Conservation (phyloP, 2,113 vertebrate genomes). For the Petrocephalus microphthalmus region DNA sequence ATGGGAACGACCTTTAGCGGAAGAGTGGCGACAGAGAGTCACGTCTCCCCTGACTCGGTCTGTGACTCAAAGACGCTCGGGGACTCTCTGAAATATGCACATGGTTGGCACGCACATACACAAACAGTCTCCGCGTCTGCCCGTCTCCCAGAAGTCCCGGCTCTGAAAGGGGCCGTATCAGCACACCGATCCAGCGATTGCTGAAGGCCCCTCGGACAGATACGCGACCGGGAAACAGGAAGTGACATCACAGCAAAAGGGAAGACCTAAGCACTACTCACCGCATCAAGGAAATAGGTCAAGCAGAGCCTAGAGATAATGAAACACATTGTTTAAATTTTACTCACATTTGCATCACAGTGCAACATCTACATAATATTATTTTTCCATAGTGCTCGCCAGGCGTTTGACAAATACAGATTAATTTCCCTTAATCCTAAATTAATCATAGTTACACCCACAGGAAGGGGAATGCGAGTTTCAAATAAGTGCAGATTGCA, state of each 20-base stretch:
- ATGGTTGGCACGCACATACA: not conserved
- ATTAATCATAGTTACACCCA: not conserved
- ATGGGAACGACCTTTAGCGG: slow-evolving; percentile 16
- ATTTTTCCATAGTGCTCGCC: not conserved
- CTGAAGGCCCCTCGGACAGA: not conserved
- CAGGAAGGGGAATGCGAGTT: not conserved
- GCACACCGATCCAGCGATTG: too few relatives aligned
- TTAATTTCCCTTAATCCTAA: not conserved
- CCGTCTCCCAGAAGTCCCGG: not conserved
- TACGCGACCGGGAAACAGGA: not conserved
- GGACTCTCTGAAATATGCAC: not conserved
- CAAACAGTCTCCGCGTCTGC: not conserved
- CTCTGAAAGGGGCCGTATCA: not conserved
- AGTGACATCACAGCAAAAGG: not conserved
- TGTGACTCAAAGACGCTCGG: not conserved
- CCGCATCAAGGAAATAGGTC: not conserved
- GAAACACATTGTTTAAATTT: too few relatives aligned
- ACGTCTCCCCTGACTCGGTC: not conserved
- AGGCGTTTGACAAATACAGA: not conserved
- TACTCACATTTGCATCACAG: not conserved
- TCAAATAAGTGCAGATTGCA: not conserved
- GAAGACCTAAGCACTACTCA: not conserved
- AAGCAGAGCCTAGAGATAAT: not conserved
- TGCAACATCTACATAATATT: not conserved
- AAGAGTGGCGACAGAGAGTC: not conserved